Evolutionary conservation across 1,140 invertebrate genomes (phyloP), one percentile per base, ranked within the genome.

Genomic region (Onthophagus taurus): DNA sequence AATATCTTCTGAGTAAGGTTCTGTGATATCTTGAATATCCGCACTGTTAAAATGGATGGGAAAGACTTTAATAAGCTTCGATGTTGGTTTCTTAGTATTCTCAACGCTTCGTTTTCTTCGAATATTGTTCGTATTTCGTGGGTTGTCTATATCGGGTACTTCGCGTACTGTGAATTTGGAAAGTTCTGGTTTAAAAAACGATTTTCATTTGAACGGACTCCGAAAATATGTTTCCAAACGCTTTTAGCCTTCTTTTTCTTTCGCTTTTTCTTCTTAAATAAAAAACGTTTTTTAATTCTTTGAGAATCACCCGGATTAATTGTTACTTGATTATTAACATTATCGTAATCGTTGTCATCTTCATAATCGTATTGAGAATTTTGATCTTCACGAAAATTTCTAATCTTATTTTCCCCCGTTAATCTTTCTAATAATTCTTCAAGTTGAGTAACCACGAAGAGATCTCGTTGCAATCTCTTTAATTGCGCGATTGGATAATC

Each of bases 141-240:
- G 6, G 13, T 26, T 12, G 1, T 29, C 29, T n/a, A 41, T 9
- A 26, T 41, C 38, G 38, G 38, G 29, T 41, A 41, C 7, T 11
- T 24, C 24, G 38, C 38, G 38, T 41, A 41, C 38, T 41, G 38
- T 26, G 38, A 41, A 41, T 41, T 41, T 41, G 38, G 38, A 41
- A 41, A 41, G 14, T 41, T 29, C 38, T 41, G 38, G 38, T 41
- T 41, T 41, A 41, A 41, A 41, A 41, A 41, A 41, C 38, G 38
- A 41, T 41, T 41, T 11, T 41, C 38, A 16, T 41, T 17, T 24
- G 3, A 13, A 29, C 19, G 13, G 3, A 29, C 21, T 3, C 38
- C 38, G 24, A 41, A 41, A n/a, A 41, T 7, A 9, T 41, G 21
- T 16, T 29, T 41, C 38, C 38, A 41, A 12, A 41, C 29, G 23